Conservation (phyloP, 1,140 invertebrate species). For the Cydia splendana region DNA sequence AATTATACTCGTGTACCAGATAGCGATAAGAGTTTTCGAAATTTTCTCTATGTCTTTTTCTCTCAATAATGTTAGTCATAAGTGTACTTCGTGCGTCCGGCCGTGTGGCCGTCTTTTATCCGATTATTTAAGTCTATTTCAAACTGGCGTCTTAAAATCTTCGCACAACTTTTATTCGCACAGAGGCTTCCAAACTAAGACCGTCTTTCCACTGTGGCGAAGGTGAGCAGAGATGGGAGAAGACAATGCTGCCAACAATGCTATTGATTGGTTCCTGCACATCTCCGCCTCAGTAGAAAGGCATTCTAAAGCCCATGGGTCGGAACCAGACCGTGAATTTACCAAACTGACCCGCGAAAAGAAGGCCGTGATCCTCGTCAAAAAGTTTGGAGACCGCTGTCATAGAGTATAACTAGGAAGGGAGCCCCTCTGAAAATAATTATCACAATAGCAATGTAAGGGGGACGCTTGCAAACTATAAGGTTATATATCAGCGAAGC, state of each 20-base stretch:
- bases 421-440: not conserved
- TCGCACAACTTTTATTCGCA: not conserved
- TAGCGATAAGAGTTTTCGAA: constrained; percentile 71
- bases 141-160: not conserved
- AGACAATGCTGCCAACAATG: no score
- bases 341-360: no score
- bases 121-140: not conserved
- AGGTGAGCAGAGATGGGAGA: no score
- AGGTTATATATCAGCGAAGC: not conserved
- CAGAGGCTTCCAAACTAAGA: no score
- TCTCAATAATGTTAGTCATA: constrained; percentile 72
- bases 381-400: no score
- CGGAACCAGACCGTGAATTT: no score
- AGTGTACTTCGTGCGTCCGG: constrained; percentile 51
- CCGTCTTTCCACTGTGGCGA: no score
- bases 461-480: not conserved
- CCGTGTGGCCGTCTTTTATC: constrained; percentile 25
- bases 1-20: constrained; percentile 58
- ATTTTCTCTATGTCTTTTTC: constrained; percentile 74
- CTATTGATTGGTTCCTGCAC: no score
- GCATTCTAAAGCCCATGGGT: no score
- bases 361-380: no score
- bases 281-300: no score
- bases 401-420: not conserved
- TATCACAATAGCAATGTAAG: no score